Conservation (phyloP, 1,140 invertebrate genomes). For the Procambarus virginalis region DNA sequence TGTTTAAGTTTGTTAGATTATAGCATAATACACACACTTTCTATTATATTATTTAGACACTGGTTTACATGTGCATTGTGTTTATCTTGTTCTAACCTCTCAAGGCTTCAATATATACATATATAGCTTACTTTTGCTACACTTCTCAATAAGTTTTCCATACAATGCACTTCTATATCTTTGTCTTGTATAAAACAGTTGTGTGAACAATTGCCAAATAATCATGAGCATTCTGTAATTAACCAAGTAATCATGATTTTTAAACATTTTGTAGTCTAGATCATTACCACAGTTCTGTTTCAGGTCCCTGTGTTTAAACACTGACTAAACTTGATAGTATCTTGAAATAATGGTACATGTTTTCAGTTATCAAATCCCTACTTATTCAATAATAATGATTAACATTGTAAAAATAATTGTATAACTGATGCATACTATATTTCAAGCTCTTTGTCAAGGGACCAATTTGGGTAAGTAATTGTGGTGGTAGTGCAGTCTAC, state of each 20-base stretch:
- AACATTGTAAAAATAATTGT: background rate
- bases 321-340: background rate
- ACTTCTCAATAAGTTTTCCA: background rate
- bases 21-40: slow-evolving; percentile 33
- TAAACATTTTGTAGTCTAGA: slow-evolving; percentile 13
- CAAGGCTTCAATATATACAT: background rate
- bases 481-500: background rate
- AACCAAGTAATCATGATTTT: slow-evolving; percentile 23
- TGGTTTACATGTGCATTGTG: slow-evolving; percentile 64
- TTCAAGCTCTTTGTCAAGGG: background rate
- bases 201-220: slow-evolving; percentile 64
- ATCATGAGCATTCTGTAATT: slow-evolving; percentile 60
- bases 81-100: background rate
- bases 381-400: background rate
- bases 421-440: background rate
- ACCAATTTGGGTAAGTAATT: background rate
- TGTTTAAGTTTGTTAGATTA: slow-evolving; percentile 29
- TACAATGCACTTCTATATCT: slow-evolving; percentile 62
- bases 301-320: background rate
- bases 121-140: slow-evolving; percentile 1
- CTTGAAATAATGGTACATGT: background rate
- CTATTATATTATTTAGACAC: slow-evolving; percentile 41
- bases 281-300: background rate
- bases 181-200: slow-evolving; percentile 42
- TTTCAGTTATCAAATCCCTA: background rate